Evolutionary conservation across 1,140 invertebrate species (phyloP).

Genomic region (honey bee (Apis mellifera)): DNA sequence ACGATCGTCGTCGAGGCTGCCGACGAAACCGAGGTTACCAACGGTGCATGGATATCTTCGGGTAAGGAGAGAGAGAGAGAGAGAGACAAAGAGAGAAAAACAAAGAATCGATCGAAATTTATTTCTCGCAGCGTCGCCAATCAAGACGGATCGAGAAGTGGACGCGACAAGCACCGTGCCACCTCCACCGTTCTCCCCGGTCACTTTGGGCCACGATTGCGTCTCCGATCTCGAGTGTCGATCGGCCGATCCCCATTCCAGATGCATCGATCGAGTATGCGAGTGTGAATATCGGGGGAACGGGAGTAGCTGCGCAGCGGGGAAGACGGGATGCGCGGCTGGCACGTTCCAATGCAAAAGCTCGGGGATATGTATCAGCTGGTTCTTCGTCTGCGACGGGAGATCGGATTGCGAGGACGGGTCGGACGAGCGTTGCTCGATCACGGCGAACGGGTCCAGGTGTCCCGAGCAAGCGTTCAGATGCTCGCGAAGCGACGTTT

Average conservation of each 20-base stretch:
- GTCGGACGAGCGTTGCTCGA: conserved; percentile 89
- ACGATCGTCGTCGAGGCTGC: conserved; percentile 76
- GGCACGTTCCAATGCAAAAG: conserved; percentile 93
- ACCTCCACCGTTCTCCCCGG: conserved; percentile 80
- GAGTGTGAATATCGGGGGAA: conserved; percentile 85
- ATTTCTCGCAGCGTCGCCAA: conserved; percentile 30
- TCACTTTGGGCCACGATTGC: conserved; percentile 90
- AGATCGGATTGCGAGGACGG: conserved; percentile 92
- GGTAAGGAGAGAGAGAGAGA: background rate
- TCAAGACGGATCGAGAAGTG: conserved; percentile 74
- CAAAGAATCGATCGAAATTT: background rate
- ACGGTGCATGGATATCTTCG: conserved; percentile 36
- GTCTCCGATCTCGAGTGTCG: conserved; percentile 89
- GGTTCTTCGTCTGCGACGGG: conserved; percentile 97
- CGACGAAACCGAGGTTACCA: conserved; percentile 58
- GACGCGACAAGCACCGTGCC: conserved; percentile 76
- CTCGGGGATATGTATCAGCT: conserved; percentile 92
- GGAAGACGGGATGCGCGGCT: conserved; percentile 88
- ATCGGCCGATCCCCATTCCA: conserved; percentile 88
- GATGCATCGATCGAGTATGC: conserved; percentile 89
- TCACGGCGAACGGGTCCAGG: conserved; percentile 41
- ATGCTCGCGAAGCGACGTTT: conserved; percentile 81
- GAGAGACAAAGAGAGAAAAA: no score
- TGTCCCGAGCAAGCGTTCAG: conserved; percentile 85
- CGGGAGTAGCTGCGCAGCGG: conserved; percentile 85